Conservation (phyloP, 1,140 invertebrate species). For the Gonatopus flavifemur region DNA sequence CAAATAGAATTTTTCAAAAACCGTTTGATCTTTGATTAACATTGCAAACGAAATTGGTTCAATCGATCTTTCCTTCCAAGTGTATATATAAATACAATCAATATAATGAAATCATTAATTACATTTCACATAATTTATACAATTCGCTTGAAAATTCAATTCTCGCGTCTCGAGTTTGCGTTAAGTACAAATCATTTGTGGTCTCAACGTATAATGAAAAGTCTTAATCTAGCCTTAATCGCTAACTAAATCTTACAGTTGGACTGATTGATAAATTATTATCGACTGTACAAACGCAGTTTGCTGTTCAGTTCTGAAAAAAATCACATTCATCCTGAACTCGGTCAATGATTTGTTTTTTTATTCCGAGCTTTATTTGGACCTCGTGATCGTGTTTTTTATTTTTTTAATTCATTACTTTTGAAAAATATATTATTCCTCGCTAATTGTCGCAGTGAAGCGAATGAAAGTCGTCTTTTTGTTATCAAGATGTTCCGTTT, state of each 20-base stretch:
- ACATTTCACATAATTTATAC: too few species aligned
- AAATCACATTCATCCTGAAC: slow-evolving; percentile 12
- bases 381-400: slow-evolving; percentile 24
- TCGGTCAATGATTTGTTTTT: slow-evolving; percentile 7
- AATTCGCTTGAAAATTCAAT: too few species aligned
- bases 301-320: slow-evolving; percentile 18
- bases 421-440: slow-evolving; percentile 32
- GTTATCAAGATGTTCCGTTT: too few species aligned
- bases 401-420: slow-evolving; percentile 2
- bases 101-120: too few species aligned
- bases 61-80: too few species aligned
- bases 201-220: slow-evolving; percentile 20
- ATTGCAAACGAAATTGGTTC: too few species aligned
- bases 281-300: slow-evolving; percentile 33
- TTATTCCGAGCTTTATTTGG: slow-evolving; percentile 16
- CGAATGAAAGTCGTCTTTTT: too few species aligned
- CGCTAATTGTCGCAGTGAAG: slow-evolving; percentile 12
- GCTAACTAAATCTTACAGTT: slow-evolving; percentile 34
- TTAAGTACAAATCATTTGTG: too few species aligned
- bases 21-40: too few species aligned
- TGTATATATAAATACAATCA: too few species aligned
- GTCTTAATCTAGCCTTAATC: slow-evolving; percentile 33
- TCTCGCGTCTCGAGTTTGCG: too few species aligned
- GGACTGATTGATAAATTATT: slow-evolving; percentile 38
- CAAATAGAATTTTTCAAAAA: too few species aligned